Evolutionary conservation across 2,888 invertebrate genomes (phyloP).

Genomic region (Charanyca ferruginea): DNA sequence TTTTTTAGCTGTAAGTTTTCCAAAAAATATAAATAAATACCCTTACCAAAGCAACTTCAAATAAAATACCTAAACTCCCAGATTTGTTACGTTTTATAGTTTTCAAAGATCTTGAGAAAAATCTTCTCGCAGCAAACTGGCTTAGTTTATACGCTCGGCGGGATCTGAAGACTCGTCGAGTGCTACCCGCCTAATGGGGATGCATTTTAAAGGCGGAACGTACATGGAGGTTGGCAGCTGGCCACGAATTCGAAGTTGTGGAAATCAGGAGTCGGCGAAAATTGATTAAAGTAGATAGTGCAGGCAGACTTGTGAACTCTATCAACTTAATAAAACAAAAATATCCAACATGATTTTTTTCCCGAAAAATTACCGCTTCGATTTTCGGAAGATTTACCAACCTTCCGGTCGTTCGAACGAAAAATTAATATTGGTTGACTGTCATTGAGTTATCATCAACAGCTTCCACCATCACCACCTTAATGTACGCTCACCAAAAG

Average conservation of each 20-base stretch:
- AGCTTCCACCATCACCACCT: too few species aligned
- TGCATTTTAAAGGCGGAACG: conserved; percentile 75
- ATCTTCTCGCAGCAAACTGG: conserved; percentile 62
- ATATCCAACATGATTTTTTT: too few species aligned
- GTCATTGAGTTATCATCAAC: too few species aligned
- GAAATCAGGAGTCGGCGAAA: conserved; percentile 70
- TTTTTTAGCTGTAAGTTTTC: too few species aligned
- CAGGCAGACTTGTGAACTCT: background rate
- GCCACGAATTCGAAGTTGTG: conserved; percentile 75
- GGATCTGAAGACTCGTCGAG: conserved; percentile 72
- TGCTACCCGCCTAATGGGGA: conserved; percentile 79
- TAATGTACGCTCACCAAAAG: too few species aligned
- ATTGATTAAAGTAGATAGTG: conserved; percentile 55
- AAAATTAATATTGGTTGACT: too few species aligned
- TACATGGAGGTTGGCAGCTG: conserved; percentile 69
- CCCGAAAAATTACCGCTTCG: too few species aligned
- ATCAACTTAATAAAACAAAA: background rate
- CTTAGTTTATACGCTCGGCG: conserved; percentile 72
- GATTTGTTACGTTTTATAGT: conserved; percentile 49
- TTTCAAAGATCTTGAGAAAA: conserved; percentile 52
- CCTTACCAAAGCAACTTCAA: background rate
- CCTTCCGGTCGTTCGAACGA: too few species aligned
- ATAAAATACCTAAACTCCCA: conserved; percentile 22
- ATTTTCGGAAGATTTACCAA: too few species aligned
- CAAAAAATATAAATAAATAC: too few species aligned